phyloP scores from a whole-genome alignment of 1,140 invertebrate species.

The Pentalonia nigronervosa region DNA sequence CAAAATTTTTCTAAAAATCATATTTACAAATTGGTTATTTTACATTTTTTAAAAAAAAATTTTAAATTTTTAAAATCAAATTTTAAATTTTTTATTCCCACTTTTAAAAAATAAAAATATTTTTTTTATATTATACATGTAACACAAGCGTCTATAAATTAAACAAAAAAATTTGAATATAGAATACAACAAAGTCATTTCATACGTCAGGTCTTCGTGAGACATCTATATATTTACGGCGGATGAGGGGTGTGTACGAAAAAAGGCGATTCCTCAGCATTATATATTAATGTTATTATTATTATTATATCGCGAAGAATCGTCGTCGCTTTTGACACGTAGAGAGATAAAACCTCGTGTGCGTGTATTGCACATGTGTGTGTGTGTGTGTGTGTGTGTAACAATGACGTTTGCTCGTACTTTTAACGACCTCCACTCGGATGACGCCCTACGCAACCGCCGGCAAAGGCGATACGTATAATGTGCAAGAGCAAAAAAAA shows the following conservation, averaged over 20 bases:
- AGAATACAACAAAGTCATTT: no score
- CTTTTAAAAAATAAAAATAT: no score
- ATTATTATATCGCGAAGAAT: not conserved
- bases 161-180: no score
- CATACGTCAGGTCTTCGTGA: no score
- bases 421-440: slow-evolving; percentile 4
- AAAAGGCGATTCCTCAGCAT: slow-evolving; percentile 8
- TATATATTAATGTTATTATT: not conserved
- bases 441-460: not conserved
- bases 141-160: no score
- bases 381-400: not conserved
- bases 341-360: not conserved
- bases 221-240: not conserved
- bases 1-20: no score
- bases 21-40: no score
- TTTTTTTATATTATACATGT: no score
- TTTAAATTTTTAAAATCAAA: no score
- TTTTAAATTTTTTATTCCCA: no score
- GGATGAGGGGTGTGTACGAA: not conserved
- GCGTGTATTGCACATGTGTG: not conserved
- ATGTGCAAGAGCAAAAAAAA: not conserved
- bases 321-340: not conserved
- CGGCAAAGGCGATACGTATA: not conserved
- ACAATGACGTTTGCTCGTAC: not conserved
- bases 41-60: no score